Percentiles rank a stretch among this genome's conserved stretches.
These are phyloP conservation scores for zebrafish (Danio rerio) DNA, from an alignment of 2,113 vertebrate species.

Conservation along the genomic window GRCz12tu NC_133183.1:58041001-58041500, in stretches of 20 bases:
- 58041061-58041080: no score
- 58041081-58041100: conserved; percentile 65
- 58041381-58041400: conserved; percentile 51
- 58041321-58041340: conserved; percentile 48
- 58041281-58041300: neutral
- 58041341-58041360: conserved; percentile 68
- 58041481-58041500: conserved; percentile 58
- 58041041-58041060: no score
- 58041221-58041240: conserved; percentile 58
- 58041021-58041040: no score
- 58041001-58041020: no score
- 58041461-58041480: conserved; percentile 74
- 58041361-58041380: conserved; percentile 73
- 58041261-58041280: conserved; percentile 26
- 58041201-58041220: neutral
- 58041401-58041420: conserved; percentile 75
- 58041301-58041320: conserved; percentile 25
- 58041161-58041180: conserved; percentile 62
- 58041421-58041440: conserved; percentile 85
- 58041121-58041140: conserved; percentile 65
- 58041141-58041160: conserved; percentile 74
- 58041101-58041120: conserved; percentile 75
- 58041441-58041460: conserved; percentile 81
- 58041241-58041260: conserved; percentile 6
- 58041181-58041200: conserved; percentile 65